A percentile compares a stretch with the other conserved stretches of the same genome.
Evolutionary conservation across 2,888 invertebrate genomes (phyloP).

Genomic region (Yponomeuta sedellus): DNA sequence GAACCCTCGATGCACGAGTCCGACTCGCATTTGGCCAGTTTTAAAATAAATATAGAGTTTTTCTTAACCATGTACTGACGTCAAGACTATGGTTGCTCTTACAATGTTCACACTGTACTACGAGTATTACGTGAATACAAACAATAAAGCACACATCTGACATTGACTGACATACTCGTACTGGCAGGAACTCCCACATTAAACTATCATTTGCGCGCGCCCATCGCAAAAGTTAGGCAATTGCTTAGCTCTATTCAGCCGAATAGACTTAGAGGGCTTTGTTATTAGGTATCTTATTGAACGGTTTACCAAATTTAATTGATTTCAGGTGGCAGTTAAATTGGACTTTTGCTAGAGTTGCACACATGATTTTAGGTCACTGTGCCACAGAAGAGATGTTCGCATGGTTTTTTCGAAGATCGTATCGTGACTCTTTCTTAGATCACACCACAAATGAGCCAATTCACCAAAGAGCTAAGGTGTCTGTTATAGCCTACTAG

Average conservation of each 20-base stretch:
- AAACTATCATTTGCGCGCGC: slow-evolving; percentile 42
- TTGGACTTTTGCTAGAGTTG: not conserved
- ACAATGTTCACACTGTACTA: not conserved
- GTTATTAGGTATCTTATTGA: not conserved
- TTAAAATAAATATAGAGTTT: too few relatives aligned
- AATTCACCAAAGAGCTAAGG: too few relatives aligned
- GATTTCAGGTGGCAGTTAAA: too few relatives aligned
- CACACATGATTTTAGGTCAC: not conserved
- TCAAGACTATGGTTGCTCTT: too few relatives aligned
- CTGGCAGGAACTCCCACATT: slow-evolving; percentile 45
- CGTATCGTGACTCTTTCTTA: too few relatives aligned
- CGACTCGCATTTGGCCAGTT: too few relatives aligned
- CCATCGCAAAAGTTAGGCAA: slow-evolving; percentile 31
- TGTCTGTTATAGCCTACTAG: too few relatives aligned
- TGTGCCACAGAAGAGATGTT: too few relatives aligned
- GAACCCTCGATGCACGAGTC: too few relatives aligned
- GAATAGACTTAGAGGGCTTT: not conserved
- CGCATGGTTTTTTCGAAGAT: too few relatives aligned
- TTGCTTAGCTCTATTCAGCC: not conserved
- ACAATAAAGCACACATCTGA: slow-evolving; percentile 29
- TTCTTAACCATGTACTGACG: too few relatives aligned
- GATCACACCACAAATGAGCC: too few relatives aligned
- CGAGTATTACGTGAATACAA: not conserved
- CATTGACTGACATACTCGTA: slow-evolving; percentile 28
- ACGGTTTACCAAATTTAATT: not conserved